Evolutionary conservation across 2,113 vertebrate species (phyloP).

Genomic region (Danionella cerebrum): DNA sequence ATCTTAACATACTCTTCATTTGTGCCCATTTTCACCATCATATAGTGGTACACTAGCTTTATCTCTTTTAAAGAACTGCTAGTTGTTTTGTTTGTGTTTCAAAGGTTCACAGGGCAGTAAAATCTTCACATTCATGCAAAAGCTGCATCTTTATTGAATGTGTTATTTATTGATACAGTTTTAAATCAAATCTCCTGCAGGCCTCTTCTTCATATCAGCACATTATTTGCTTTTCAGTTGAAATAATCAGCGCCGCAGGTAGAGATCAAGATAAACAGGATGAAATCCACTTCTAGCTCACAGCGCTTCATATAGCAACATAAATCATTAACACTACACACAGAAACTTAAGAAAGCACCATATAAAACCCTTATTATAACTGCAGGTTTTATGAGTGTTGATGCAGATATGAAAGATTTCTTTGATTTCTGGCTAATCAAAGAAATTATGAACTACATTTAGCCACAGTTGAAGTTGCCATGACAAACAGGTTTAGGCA

Average conservation of each 20-base stretch:
- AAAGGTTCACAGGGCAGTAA: background rate
- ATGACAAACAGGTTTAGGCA: background rate
- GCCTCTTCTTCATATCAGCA: background rate
- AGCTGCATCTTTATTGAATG: background rate
- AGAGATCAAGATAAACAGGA: conserved; percentile 13
- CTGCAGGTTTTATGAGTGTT: background rate
- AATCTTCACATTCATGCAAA: background rate
- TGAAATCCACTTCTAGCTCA: conserved; percentile 4
- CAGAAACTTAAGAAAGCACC: background rate
- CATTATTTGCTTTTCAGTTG: conserved; percentile 6
- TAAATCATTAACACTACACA: conserved; percentile 9
- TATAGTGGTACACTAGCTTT: too few species aligned
- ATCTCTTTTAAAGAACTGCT: too few species aligned
- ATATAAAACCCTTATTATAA: background rate
- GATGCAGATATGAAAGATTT: background rate
- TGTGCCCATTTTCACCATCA: too few species aligned
- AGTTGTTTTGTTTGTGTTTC: background rate
- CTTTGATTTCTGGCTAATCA: background rate
- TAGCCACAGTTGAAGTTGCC: background rate
- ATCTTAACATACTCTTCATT: too few species aligned
- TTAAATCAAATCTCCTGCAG: conserved; percentile 2
- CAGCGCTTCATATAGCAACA: conserved; percentile 1
- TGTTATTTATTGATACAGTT: background rate
- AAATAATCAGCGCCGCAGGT: background rate
- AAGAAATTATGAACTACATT: background rate